phyloP scores from a whole-genome alignment of 2,888 invertebrate genomes.

The Lithophane leautieri region DNA sequence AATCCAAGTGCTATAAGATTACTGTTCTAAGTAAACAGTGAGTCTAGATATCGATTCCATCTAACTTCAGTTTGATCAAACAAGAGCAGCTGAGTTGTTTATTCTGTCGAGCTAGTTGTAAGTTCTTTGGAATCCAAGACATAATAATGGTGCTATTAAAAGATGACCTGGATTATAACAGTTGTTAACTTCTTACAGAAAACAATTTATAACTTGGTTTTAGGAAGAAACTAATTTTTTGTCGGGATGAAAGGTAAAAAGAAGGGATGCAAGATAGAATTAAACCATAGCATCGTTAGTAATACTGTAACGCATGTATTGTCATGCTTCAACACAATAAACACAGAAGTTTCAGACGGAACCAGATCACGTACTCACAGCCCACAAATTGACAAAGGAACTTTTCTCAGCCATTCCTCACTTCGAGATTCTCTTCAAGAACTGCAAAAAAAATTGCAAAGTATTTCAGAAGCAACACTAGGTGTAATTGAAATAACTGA shows the following conservation, averaged over 20 bases:
- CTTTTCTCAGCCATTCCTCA: not conserved
- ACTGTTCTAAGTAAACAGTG: slow-evolving; percentile 25
- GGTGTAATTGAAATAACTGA: no score
- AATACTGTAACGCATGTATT: not conserved
- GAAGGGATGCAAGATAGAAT: not conserved
- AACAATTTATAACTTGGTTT: slow-evolving; percentile 7
- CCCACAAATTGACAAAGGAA: slow-evolving; percentile 43
- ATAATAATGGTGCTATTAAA: slow-evolving; percentile 16
- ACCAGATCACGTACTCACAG: slow-evolving; percentile 33
- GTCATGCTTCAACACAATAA: not conserved
- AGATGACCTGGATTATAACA: slow-evolving; percentile 8
- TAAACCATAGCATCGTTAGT: not conserved
- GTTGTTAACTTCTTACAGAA: not conserved
- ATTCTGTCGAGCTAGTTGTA: slow-evolving; percentile 19
- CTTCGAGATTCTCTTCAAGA: not conserved
- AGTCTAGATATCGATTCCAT: slow-evolving; percentile 42
- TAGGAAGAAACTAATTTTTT: slow-evolving; percentile 18
- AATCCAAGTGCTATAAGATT: slow-evolving; percentile 39
- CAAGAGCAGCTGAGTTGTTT: slow-evolving; percentile 33
- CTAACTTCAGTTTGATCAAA: slow-evolving; percentile 36
- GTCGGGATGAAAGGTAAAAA: not conserved
- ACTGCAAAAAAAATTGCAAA: slow-evolving; percentile 6
- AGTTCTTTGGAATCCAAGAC: slow-evolving; percentile 2
- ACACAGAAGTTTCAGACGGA: slow-evolving; percentile 10
- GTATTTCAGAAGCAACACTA: slow-evolving; percentile 1